Evolutionary conservation across 2,888 invertebrate genomes (phyloP), one percentile per base, ranked within the genome.

Genomic region (Idaea straminata): DNA sequence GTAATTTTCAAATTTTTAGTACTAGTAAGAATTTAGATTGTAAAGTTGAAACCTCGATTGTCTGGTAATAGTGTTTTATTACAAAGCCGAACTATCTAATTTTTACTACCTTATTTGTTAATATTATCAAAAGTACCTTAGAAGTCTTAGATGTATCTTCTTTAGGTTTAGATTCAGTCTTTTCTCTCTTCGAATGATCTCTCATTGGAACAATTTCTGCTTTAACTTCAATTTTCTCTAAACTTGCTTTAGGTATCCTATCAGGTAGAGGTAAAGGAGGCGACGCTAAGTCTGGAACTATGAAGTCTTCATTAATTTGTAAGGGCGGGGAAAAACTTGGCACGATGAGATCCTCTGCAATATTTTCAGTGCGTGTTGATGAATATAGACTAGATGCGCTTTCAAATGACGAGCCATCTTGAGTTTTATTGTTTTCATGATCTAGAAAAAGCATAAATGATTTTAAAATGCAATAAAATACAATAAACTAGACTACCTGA

Each of bases 351-450:
- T 95, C 95, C 81, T 95, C 95, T 59, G 93, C 91, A 58, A 94
- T 88, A 70, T 95, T 94, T 82, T 96, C 96, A 70, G 95, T 96
- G 71, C 96, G 94, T 57, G 96, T 96, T 62, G 95, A 91, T 73
- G 96, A 96, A 85, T 96, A 96, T 67, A 96, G 92, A 59, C 96
- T 96, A 66, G 96, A 96, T 70, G 96, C 96, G 84, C 97, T 97
- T 87, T 97, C 97, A 85, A 97, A 97, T n/a, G 97, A 97, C 72
- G 96, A 97, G 35, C 97, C 97, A 69, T 96, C 96, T 79, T 95
- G 95, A 4, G 90, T 77, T 78, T 94, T 94, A 70, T 94, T 94
- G 73, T 93, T 93, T 86, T 93, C 94, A 77, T 84, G 93, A 88
- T 87, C 94, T 94, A 74, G 83, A 83, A 93, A 66, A 69, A 61